A percentile compares a stretch with the other conserved stretches of the same genome.
Conservation (phyloP, 2,888 invertebrate genomes). For the Chrysolina oricalcia region DNA sequence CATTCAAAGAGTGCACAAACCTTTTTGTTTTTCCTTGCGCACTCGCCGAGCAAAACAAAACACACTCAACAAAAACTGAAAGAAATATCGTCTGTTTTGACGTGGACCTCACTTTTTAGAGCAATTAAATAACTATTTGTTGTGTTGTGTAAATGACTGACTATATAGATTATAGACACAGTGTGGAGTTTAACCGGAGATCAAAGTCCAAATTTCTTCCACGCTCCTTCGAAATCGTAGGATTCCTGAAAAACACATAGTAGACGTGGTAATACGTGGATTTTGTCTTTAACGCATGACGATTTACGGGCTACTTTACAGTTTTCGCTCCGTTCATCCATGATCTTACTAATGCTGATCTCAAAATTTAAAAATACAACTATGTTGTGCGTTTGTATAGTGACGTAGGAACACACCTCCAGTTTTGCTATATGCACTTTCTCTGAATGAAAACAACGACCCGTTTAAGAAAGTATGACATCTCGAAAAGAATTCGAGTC, state of each 20-base stretch:
- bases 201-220: conserved; percentile 59
- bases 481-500: no score
- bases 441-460: neutral
- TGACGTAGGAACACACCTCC: conserved; percentile 24
- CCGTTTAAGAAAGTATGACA: no score
- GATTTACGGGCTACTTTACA: conserved; percentile 4
- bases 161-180: conserved; percentile 43
- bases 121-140: conserved; percentile 36
- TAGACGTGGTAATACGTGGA: neutral
- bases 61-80: conserved; percentile 13
- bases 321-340: neutral
- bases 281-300: neutral
- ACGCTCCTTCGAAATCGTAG: neutral
- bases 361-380: conserved; percentile 12
- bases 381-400: conserved; percentile 5
- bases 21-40: conserved; percentile 5
- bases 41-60: neutral
- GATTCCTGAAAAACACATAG: neutral
- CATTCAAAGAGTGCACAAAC: neutral
- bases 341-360: neutral
- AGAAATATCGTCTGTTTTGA: conserved; percentile 11
- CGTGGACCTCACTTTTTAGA: conserved; percentile 39
- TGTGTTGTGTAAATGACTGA: conserved; percentile 35
- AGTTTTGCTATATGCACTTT: neutral
- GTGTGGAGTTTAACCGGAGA: conserved; percentile 54